phyloP scores from a whole-genome alignment of 53 echinoderm and acorn worm genomes.

The Antedon mediterranea region DNA sequence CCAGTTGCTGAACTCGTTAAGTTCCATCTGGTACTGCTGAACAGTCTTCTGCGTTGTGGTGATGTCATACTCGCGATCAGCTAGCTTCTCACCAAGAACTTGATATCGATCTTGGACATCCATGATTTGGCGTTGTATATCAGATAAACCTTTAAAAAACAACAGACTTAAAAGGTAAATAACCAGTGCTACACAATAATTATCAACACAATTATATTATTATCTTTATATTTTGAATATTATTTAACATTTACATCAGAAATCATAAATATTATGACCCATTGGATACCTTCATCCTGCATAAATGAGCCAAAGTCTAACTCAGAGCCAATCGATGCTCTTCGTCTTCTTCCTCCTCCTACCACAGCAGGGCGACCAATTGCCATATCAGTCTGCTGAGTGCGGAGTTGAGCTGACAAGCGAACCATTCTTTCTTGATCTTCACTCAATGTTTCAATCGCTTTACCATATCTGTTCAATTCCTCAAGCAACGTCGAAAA shows the following conservation, averaged over 20 bases:
- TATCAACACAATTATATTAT: too few relatives aligned
- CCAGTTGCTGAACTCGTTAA: neutral
- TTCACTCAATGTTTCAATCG: neutral
- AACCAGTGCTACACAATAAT: too few relatives aligned
- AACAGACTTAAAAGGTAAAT: too few relatives aligned
- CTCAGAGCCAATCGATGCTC: conserved; percentile 87
- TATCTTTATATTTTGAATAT: too few relatives aligned
- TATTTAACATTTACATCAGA: too few relatives aligned
- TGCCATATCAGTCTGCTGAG: conserved; percentile 39
- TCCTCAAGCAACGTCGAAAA: neutral
- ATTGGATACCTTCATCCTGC: conserved; percentile 55
- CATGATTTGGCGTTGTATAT: conserved; percentile 64
- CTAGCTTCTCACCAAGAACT: conserved; percentile 66
- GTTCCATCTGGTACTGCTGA: conserved; percentile 11
- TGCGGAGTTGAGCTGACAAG: conserved; percentile 1
- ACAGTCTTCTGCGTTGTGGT: conserved; percentile 72
- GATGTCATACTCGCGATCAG: conserved; percentile 78
- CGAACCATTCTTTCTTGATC: neutral
- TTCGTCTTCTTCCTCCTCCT: neutral
- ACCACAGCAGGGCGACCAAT: neutral
- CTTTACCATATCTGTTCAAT: neutral
- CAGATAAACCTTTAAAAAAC: conserved; percentile 54
- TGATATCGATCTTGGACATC: conserved; percentile 89
- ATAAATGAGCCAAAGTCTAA: conserved; percentile 82
- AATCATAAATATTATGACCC: too few relatives aligned